A percentile compares a stretch with the other conserved stretches of the same genome.
Conservation (phyloP, 1,140 invertebrate species). For the Euura lappo region DNA sequence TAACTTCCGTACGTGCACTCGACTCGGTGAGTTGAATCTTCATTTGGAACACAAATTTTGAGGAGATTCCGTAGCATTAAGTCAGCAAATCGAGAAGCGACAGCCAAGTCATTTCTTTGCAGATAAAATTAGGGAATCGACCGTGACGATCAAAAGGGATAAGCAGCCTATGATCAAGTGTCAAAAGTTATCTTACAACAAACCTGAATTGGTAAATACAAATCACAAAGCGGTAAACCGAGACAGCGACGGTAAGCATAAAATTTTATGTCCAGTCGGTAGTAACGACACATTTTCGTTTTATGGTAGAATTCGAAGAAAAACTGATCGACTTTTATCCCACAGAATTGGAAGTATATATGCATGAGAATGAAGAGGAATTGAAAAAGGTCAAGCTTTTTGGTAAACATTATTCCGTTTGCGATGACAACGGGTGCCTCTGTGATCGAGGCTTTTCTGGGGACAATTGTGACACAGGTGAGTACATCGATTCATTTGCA, state of each 20-base stretch:
- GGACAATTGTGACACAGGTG: constrained; percentile 16
- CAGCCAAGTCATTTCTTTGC: constrained; percentile 23
- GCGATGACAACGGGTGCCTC: constrained; percentile 23
- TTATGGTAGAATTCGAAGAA: neutral
- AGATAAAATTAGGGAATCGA: constrained; percentile 20
- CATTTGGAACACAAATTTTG: constrained; percentile 5
- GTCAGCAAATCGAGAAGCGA: constrained; percentile 24
- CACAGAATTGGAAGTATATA: too few species aligned
- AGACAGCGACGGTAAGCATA: neutral
- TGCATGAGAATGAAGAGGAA: too few species aligned
- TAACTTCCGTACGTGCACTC: neutral
- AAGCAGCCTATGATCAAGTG: constrained; percentile 25
- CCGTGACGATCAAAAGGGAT: constrained; percentile 16
- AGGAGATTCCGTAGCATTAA: too few species aligned
- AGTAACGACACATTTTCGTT: too few species aligned
- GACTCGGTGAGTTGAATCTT: neutral
- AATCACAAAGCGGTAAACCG: too few species aligned
- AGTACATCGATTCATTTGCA: neutral
- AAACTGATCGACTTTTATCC: neutral
- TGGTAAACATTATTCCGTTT: constrained; percentile 10
- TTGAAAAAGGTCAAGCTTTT: too few species aligned
- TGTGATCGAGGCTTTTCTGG: constrained; percentile 25
- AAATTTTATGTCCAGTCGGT: too few species aligned
- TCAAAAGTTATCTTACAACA: constrained; percentile 33
- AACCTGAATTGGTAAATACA: constrained; percentile 16